Evolutionary conservation across 2,797 vertebrate genomes (phyloP), one percentile per base, ranked within the genome.

Genomic region (Fringilla coelebs): DNA sequence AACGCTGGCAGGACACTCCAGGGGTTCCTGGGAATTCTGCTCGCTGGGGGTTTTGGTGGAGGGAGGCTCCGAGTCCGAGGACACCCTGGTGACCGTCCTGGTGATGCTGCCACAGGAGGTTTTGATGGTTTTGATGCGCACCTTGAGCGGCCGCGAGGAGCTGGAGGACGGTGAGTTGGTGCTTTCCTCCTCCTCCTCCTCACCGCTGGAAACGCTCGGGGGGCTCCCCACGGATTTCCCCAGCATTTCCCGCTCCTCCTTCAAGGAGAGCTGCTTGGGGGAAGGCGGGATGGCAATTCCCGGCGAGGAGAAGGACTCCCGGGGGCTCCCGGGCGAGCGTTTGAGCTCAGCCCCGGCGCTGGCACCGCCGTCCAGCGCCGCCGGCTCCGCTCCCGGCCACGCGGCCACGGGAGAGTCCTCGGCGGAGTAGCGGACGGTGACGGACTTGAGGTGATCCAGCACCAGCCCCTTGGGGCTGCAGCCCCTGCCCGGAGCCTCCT

Each of bases 81-180:
- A 97, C n/a, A 98, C 98, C 55, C 98, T 97, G 45, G 98, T 98
- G 26, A 98, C 98, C 0, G 99, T 98, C 74, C 98, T 97, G 32
- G 98, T 99, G 96, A 99, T 98, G 95, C 98, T 98, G 22, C 99
- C 99, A 0, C 98, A 98, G 4, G 98, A 98, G 0, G 98, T 99
- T 89, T 99, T 99, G 82, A 99, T 98, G 54, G 99, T 99, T 96
- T 99, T 99, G 91, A 99, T 99, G 93, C 99, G 98, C 61, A 99
- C 99, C 71, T 99, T 99, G 66, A 99, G 98, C 4, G 98, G 99
- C 63, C 99, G 97, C 0, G 99, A 98, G 12, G 99, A 98, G 63
- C 95, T 97, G n/a, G 98, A 97, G 9, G 98, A 98, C 10, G 98
- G 97, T 3, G 98, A 98, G 38, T 98, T 97, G 0, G 99, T 98